Conservation (phyloP, 1,140 invertebrate genomes). For the Saccostrea glomerata region DNA sequence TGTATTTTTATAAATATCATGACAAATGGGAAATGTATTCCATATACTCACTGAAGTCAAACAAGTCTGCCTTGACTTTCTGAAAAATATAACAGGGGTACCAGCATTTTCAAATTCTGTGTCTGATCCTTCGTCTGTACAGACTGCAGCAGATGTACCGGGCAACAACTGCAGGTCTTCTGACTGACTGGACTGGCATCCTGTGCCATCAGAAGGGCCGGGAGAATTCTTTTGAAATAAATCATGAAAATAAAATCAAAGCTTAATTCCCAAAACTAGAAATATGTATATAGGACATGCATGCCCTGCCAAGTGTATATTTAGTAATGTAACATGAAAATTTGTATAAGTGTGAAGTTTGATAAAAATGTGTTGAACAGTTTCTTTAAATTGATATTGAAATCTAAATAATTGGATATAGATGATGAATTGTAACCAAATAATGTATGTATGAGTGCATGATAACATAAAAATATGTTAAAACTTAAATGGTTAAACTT, state of each 20-base stretch:
- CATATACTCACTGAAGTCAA: conserved; percentile 10
- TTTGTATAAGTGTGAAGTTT: no score
- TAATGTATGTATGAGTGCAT: no score
- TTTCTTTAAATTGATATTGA: no score
- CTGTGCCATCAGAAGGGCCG: not conserved
- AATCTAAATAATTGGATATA: no score
- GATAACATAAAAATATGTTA: no score
- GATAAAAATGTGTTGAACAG: no score
- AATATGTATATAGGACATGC: not conserved
- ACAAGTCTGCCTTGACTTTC: not conserved
- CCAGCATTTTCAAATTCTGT: conserved; percentile 17
- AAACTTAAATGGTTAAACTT: no score
- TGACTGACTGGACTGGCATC: not conserved
- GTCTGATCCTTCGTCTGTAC: conserved; percentile 3
- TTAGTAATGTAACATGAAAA: not conserved
- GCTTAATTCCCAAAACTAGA: not conserved
- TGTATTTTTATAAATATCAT: no score
- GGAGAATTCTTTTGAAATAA: conserved; percentile 6
- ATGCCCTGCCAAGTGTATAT: not conserved
- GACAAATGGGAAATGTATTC: not conserved
- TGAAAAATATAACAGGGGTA: conserved; percentile 11
- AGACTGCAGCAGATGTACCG: not conserved
- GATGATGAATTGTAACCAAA: no score
- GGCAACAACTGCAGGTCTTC: not conserved
- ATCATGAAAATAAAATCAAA: not conserved